phyloP scores from a whole-genome alignment of 2,113 vertebrate genomes.

The Brachyhypopomus gauderio region DNA sequence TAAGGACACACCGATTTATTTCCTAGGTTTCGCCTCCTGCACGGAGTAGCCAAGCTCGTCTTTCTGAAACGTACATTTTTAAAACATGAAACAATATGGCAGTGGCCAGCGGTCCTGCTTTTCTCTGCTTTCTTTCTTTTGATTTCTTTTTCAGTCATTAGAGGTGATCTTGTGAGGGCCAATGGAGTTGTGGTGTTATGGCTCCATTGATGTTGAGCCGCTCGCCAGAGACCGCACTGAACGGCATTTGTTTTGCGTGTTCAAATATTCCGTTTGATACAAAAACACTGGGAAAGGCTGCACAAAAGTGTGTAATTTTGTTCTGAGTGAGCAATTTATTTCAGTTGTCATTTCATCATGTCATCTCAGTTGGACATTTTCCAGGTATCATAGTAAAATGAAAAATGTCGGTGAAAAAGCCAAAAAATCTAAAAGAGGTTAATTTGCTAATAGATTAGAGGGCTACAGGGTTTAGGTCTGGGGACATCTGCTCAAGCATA shows the following conservation, averaged over 20 bases:
- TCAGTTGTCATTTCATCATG: constrained; percentile 42
- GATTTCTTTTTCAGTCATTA: constrained; percentile 64
- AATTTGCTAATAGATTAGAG: no score
- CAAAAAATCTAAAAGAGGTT: not conserved
- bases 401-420: not conserved
- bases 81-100: constrained; percentile 1
- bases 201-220: constrained; percentile 50
- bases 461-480: not conserved
- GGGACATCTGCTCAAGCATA: not conserved
- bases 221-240: not conserved
- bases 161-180: constrained; percentile 52
- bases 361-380: not conserved
- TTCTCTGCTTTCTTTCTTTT: constrained; percentile 14
- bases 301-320: constrained; percentile 57
- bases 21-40: constrained; percentile 59
- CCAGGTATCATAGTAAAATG: constrained; percentile 46
- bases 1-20: constrained; percentile 66
- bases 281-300: constrained; percentile 71
- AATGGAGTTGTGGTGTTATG: constrained; percentile 9
- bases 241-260: constrained; percentile 54
- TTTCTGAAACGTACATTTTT: constrained; percentile 34
- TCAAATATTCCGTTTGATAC: constrained; percentile 76
- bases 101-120: no score
- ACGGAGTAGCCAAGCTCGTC: constrained; percentile 43
- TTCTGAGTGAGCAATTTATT: constrained; percentile 57